Conservation (phyloP, 2,888 invertebrate genomes). For the Seira sanloemensis region DNA sequence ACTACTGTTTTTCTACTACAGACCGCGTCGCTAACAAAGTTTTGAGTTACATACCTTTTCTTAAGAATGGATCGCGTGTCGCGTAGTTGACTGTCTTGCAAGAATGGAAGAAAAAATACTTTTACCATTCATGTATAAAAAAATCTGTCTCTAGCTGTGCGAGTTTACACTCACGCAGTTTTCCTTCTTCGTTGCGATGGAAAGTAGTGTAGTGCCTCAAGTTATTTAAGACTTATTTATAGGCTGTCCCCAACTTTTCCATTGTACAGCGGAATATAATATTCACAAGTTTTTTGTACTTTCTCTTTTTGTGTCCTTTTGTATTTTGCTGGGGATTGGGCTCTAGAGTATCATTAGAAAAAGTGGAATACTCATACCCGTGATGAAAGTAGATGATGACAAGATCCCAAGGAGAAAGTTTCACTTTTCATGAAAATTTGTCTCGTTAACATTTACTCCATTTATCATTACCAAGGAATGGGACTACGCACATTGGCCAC, state of each 20-base stretch:
- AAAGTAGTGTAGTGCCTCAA: neutral
- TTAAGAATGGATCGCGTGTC: neutral
- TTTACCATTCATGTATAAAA: neutral
- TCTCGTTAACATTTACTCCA: no score
- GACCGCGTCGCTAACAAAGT: no score
- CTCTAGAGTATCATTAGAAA: neutral
- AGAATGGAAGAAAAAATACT: neutral
- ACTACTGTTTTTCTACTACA: neutral
- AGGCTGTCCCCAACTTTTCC: neutral
- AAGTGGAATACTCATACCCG: neutral
- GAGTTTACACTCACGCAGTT: neutral
- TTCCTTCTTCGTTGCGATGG: no score
- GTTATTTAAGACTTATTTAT: conserved; percentile 14
- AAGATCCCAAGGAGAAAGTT: neutral
- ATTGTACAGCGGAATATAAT: no score
- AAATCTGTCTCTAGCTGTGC: neutral
- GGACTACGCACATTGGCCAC: no score
- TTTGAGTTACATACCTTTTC: neutral
- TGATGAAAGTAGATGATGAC: conserved; percentile 14
- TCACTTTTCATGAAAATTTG: neutral
- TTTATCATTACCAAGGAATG: no score
- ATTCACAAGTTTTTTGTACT: neutral
- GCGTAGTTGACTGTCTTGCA: neutral
- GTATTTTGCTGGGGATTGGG: neutral
- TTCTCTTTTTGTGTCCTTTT: neutral